Conservation (phyloP, 2,797 vertebrate genomes). For the Clarias laeviceps region DNA sequence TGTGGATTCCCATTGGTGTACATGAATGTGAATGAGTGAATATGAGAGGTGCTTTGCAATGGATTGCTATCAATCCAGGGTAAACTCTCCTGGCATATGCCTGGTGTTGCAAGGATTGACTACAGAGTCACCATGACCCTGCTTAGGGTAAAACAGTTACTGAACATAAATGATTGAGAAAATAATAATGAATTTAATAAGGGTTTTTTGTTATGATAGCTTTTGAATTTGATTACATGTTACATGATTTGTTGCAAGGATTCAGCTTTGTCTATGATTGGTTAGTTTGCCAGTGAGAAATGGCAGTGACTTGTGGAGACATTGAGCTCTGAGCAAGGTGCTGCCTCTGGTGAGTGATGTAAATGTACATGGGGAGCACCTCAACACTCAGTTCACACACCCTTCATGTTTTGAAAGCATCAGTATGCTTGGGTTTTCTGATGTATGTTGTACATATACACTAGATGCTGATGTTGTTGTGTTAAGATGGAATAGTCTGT, state of each 20-base stretch:
- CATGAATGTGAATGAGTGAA: not conserved
- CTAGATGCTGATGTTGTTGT: no score
- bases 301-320: no score
- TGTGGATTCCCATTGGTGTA: not conserved
- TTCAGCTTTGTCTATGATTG: no score
- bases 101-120: not conserved
- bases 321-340: no score
- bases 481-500: not conserved
- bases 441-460: no score
- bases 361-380: no score
- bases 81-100: not conserved
- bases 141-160: not conserved
- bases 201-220: not conserved
- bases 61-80: not conserved
- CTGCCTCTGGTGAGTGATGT: no score
- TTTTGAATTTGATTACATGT: not conserved
- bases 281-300: no score
- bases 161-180: not conserved
- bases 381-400: no score
- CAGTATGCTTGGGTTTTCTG: no score
- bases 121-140: not conserved
- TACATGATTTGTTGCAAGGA: no score
- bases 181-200: not conserved
- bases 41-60: not conserved
- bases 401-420: no score